phyloP scores from a whole-genome alignment of 2,888 invertebrate genomes.

The Tetanocera ferruginea region DNA sequence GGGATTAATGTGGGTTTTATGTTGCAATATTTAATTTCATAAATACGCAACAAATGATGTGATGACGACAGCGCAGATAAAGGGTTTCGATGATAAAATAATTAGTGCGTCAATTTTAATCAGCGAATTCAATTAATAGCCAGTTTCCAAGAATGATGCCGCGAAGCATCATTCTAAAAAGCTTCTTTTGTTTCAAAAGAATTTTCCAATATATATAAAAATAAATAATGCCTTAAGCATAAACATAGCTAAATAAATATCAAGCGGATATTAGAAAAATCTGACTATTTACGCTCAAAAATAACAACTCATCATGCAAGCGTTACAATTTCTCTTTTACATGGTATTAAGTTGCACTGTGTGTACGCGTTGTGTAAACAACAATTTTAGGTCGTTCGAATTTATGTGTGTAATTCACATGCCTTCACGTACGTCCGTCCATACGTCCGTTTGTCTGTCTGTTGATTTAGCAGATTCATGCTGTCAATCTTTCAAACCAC shows the following conservation, averaged over 20 bases:
- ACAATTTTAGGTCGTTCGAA: slow-evolving; percentile 49
- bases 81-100: slow-evolving; percentile 7
- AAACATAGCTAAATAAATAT: too few species aligned
- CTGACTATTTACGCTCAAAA: too few species aligned
- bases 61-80: background rate
- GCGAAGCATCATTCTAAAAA: background rate
- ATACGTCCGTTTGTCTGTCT: slow-evolving; percentile 46
- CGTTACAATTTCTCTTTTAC: too few species aligned
- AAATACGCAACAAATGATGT: slow-evolving; percentile 43
- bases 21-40: slow-evolving; percentile 56
- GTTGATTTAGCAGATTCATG: slow-evolving; percentile 63
- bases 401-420: slow-evolving; percentile 29
- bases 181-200: too few species aligned
- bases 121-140: slow-evolving; percentile 3
- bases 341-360: background rate
- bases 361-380: slow-evolving; percentile 43
- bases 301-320: too few species aligned
- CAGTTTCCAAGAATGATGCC: background rate
- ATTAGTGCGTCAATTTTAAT: slow-evolving; percentile 22
- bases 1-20: slow-evolving; percentile 56
- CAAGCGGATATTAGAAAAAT: too few species aligned
- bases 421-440: background rate
- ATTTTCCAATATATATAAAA: too few species aligned
- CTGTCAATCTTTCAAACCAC: slow-evolving; percentile 64
- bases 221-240: too few species aligned